These are phyloP conservation scores for Dexiosoma caninum DNA, from an alignment of 2,888 invertebrate genomes.

Conservation along the genomic window DNA sequence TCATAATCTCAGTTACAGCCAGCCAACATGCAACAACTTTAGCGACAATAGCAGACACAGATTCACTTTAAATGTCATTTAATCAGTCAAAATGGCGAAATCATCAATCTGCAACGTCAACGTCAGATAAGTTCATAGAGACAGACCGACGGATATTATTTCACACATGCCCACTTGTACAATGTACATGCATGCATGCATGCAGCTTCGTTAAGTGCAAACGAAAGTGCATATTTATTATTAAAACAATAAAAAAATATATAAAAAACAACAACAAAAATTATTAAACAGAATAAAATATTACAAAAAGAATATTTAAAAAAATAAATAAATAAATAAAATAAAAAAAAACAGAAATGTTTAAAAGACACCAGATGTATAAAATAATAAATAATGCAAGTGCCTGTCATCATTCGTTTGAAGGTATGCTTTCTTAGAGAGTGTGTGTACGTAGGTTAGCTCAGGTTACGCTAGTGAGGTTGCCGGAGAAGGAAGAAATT, in stretches of 20 bases:
- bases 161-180: not conserved
- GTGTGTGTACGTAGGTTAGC: no score
- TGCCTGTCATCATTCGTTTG: not conserved
- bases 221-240: conserved; percentile 38
- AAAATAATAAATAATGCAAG: conserved; percentile 29
- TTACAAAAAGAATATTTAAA: no score
- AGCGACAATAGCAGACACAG: conserved; percentile 3
- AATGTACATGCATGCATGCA: no score
- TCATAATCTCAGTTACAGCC: not conserved
- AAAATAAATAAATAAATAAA: conserved; percentile 13
- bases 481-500: no score
- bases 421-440: not conserved
- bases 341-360: no score
- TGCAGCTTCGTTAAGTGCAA: conserved; percentile 51
- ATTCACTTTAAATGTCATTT: conserved; percentile 67
- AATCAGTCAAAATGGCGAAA: conserved; percentile 68
- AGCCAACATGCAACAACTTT: conserved; percentile 5
- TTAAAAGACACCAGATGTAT: conserved; percentile 27
- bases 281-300: conserved; percentile 23
- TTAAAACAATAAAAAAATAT: conserved; percentile 27
- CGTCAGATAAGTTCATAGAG: conserved; percentile 24
- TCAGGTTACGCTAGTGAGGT: no score
- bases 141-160: not conserved
- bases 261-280: conserved; percentile 21
- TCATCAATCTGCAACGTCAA: conserved; percentile 64